phyloP scores from a whole-genome alignment of 1,140 invertebrate species.

The Drosophila novamexicana region DNA sequence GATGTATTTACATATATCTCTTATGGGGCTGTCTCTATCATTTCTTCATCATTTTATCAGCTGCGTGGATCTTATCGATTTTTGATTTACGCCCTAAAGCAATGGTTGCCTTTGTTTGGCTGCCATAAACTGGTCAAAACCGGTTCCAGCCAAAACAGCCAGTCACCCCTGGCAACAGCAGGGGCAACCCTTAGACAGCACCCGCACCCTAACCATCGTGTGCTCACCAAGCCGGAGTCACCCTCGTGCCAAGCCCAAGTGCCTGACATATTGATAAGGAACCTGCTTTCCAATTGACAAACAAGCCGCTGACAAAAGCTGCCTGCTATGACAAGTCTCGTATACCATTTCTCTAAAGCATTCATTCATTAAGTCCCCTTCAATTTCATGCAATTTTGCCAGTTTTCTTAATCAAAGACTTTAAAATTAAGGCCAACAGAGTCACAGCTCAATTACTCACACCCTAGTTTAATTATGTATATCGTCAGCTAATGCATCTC shows the following conservation, averaged over 20 bases:
- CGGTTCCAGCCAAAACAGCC: slow-evolving; percentile 52
- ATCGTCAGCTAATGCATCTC: slow-evolving; percentile 21
- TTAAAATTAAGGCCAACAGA: slow-evolving; percentile 6
- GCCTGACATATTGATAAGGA: not conserved
- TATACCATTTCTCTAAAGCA: slow-evolving; percentile 1
- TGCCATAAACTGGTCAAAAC: slow-evolving; percentile 58
- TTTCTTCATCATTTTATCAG: slow-evolving; percentile 51
- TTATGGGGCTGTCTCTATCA: slow-evolving; percentile 8
- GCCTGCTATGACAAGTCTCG: slow-evolving; percentile 8
- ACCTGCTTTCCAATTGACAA: slow-evolving; percentile 6
- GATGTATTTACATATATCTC: not conserved
- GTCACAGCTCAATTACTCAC: slow-evolving; percentile 20
- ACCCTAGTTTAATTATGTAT: slow-evolving; percentile 26
- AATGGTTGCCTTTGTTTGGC: slow-evolving; percentile 61
- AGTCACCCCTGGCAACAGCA: slow-evolving; percentile 51
- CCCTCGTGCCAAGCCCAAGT: slow-evolving; percentile 28
- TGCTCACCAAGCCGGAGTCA: slow-evolving; percentile 4
- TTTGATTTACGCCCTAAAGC: slow-evolving; percentile 37
- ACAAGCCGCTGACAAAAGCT: slow-evolving; percentile 24
- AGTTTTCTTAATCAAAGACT: not conserved
- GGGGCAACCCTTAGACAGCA: slow-evolving; percentile 16
- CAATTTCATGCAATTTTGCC: not conserved
- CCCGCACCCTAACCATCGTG: not conserved
- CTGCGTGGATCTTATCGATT: slow-evolving; percentile 69
- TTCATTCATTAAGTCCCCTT: not conserved